These are phyloP conservation scores for Hydroisotoma schaefferi DNA, from an alignment of 2,888 invertebrate genomes.

Conservation along the genomic window DNA sequence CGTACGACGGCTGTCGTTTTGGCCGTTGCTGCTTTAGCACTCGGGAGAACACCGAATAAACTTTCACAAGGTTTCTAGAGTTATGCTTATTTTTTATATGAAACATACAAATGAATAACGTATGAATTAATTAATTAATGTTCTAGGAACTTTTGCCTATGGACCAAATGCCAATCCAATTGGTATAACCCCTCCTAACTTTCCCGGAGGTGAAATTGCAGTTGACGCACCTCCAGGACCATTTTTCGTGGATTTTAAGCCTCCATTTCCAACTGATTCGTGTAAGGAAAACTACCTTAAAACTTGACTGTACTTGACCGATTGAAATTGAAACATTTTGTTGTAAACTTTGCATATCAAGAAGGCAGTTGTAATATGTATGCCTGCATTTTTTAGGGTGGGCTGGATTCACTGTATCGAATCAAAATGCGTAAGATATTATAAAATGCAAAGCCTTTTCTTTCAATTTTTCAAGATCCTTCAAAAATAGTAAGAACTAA, in stretches of 20 bases:
- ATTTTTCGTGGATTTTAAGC: conserved; percentile 36
- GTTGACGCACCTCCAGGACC: conserved; percentile 40
- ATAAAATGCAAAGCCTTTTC: conserved; percentile 2
- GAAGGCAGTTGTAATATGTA: not conserved
- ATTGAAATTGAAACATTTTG: no score
- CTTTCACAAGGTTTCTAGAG: no score
- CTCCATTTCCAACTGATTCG: conserved; percentile 41
- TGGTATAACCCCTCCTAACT: conserved; percentile 27
- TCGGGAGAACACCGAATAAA: no score
- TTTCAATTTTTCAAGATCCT: not conserved
- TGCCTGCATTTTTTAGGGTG: conserved; percentile 28
- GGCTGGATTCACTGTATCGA: conserved; percentile 37
- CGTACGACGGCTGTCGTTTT: no score
- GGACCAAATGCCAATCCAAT: conserved; percentile 38
- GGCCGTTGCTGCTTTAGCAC: no score
- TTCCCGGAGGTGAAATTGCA: conserved; percentile 37
- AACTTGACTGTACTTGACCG: no score
- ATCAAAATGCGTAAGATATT: conserved; percentile 34
- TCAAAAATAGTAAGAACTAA: not conserved
- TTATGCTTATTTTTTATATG: no score
- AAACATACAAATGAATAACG: no score
- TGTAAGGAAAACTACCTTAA: conserved; percentile 21
- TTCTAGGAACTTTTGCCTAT: not conserved
- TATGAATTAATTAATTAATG: not conserved
- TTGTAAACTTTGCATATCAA: no score